These are phyloP conservation scores for Fulica atra DNA, from an alignment of 2,113 vertebrate species.

Conservation along the genomic window DNA sequence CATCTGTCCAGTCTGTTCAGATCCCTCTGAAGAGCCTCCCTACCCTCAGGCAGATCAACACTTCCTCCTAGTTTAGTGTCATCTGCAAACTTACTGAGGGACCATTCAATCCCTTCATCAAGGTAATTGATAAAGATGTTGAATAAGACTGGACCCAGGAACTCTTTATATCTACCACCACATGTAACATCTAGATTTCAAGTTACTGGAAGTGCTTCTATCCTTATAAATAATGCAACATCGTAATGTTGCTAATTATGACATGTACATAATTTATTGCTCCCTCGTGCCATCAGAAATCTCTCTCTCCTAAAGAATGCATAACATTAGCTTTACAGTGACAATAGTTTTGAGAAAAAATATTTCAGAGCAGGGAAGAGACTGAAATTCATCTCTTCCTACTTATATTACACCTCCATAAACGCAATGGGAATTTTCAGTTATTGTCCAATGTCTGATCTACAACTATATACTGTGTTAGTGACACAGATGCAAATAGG, in stretches of 20 bases:
- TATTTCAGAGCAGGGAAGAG: neutral
- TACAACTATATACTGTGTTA: neutral
- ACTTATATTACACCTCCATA: neutral
- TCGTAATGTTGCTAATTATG: neutral
- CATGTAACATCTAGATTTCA: neutral
- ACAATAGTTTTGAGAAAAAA: neutral
- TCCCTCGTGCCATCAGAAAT: neutral
- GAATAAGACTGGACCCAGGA: too few species aligned
- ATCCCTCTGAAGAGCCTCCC: too few species aligned
- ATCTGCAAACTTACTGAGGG: too few species aligned
- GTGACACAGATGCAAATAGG: neutral
- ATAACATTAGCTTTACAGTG: neutral
- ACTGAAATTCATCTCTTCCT: neutral
- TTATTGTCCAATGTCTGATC: neutral
- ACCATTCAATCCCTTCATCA: too few species aligned
- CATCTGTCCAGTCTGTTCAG: too few species aligned
- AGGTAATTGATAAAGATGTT: too few species aligned
- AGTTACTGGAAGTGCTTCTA: neutral
- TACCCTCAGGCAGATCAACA: too few species aligned
- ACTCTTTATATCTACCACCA: neutral
- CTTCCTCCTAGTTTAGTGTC: too few species aligned
- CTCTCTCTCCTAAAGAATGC: neutral
- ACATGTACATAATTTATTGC: neutral
- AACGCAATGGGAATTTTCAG: neutral
- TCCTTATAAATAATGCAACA: constrained; percentile 30